Evolutionary conservation across 2,888 invertebrate genomes (phyloP).

Genomic region (Volucella bombylans): DNA sequence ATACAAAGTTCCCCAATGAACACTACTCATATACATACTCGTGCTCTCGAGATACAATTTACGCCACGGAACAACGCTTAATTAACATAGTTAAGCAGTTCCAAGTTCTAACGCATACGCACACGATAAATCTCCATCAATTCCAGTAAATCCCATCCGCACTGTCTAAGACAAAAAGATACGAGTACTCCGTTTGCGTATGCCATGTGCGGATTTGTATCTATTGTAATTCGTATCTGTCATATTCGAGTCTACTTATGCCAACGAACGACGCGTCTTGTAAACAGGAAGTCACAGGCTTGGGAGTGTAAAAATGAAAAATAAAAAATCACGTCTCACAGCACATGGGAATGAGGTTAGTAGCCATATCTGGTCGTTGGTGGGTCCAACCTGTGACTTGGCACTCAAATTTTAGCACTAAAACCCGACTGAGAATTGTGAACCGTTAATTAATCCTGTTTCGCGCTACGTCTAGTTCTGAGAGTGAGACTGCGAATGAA

Average conservation of each 20-base stretch:
- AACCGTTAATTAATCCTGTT: constrained; percentile 59
- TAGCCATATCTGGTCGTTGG: constrained; percentile 28
- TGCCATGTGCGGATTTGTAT: not conserved
- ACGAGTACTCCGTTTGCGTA: constrained; percentile 23
- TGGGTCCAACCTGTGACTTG: constrained; percentile 4
- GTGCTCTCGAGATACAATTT: not conserved
- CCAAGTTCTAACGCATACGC: constrained; percentile 24
- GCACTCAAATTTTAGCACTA: constrained; percentile 51
- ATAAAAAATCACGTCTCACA: constrained; percentile 14
- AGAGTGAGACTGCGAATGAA: not conserved
- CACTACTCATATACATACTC: no score
- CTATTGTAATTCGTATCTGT: constrained; percentile 16
- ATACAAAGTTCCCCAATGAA: no score
- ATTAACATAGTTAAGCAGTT: constrained; percentile 50
- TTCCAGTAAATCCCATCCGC: constrained; percentile 33
- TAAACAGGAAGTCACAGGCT: constrained; percentile 69
- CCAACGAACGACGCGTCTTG: constrained; percentile 46
- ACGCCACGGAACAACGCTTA: constrained; percentile 11
- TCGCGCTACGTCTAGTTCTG: constrained; percentile 10
- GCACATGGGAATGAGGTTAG: constrained; percentile 67
- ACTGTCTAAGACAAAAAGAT: constrained; percentile 14
- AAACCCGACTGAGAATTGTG: constrained; percentile 45
- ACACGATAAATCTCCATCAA: constrained; percentile 53
- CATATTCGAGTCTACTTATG: constrained; percentile 35
- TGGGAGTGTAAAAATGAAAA: constrained; percentile 42